These are phyloP conservation scores for Crotalus viridis DNA, from an alignment of 2,113 vertebrate genomes.

Conservation along the genomic window DNA sequence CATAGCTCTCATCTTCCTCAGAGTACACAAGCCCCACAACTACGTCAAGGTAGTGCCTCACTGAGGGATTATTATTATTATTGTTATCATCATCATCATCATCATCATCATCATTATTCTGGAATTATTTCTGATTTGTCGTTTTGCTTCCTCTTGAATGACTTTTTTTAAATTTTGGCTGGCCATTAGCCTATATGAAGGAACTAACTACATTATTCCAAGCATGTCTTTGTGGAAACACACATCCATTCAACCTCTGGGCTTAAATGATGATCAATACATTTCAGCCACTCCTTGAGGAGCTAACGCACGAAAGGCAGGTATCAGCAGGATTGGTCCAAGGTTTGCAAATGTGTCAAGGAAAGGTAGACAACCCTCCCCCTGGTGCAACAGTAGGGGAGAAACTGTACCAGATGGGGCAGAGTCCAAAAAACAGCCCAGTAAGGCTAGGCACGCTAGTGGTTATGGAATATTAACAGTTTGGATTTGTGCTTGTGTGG, in stretches of 20 bases:
- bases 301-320: neutral
- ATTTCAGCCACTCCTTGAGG: neutral
- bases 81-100: neutral
- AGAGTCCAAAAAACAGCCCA: neutral
- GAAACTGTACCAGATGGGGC: neutral
- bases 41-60: no score
- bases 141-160: slow-evolving; percentile 10
- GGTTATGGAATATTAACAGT: neutral
- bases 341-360: neutral
- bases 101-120: slow-evolving; percentile 4
- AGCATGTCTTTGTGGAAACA: neutral
- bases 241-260: neutral
- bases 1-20: no score
- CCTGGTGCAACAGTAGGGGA: neutral
- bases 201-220: slow-evolving; percentile 25
- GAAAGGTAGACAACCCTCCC: neutral
- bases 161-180: slow-evolving; percentile 32
- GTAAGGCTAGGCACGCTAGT: neutral
- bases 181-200: slow-evolving; percentile 23
- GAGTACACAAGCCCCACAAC: no score
- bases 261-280: neutral
- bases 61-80: neutral
- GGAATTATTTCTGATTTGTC: slow-evolving; percentile 41
- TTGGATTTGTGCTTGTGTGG: neutral
- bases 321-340: neutral